These are phyloP conservation scores for Jacana jacana DNA, from an alignment of 2,113 vertebrate species.

Conservation along the genomic window DNA sequence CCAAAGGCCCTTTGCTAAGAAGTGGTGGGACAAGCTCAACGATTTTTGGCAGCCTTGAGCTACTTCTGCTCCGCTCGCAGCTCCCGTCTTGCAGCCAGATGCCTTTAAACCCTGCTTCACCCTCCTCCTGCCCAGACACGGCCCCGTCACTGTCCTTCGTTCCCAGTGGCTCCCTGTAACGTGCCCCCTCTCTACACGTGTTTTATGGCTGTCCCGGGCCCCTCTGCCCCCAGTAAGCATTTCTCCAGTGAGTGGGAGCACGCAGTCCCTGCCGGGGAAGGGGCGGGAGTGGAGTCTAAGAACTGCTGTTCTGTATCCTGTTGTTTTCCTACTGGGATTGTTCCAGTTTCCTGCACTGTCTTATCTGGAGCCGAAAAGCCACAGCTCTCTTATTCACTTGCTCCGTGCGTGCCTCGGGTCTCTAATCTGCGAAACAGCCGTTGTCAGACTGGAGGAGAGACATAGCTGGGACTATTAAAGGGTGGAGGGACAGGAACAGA, in stretches of 20 bases:
- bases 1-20: constrained; percentile 9
- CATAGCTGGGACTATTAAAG: not conserved
- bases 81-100: not conserved
- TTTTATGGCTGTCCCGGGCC: not conserved
- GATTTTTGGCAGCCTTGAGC: constrained; percentile 33
- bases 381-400: not conserved
- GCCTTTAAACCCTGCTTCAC: not conserved
- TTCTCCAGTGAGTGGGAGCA: not conserved
- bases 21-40: constrained; percentile 8
- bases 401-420: not conserved
- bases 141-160: not conserved
- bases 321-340: constrained; percentile 54
- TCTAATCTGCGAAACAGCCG: not conserved
- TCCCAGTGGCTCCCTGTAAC: not conserved
- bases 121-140: not conserved
- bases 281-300: not conserved
- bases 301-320: constrained; percentile 48
- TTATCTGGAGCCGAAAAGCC: constrained; percentile 45
- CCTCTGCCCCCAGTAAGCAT: not conserved
- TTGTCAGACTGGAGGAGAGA: not conserved
- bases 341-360: constrained; percentile 56
- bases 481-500: not conserved
- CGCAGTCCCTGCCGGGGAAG: not conserved
- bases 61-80: not conserved
- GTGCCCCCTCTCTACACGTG: fast-evolving